These are phyloP conservation scores for Genyomyrus donnyi DNA, from an alignment of 2,113 vertebrate genomes.

Conservation along the genomic window DNA sequence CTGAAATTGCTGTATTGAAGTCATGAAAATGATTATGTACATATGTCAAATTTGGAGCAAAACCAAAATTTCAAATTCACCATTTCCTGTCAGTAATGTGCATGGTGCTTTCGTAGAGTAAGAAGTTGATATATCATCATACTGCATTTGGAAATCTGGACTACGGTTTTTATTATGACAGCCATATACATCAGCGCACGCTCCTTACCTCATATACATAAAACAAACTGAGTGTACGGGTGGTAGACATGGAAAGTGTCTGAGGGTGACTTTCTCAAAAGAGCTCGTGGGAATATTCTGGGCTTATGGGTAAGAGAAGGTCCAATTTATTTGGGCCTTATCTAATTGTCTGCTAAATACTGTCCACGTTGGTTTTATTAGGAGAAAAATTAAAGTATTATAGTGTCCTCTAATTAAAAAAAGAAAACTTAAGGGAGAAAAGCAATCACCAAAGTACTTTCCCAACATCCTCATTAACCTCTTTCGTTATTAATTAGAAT, in stretches of 20 bases:
- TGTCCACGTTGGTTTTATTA: constrained; percentile 58
- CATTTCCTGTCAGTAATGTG: background rate
- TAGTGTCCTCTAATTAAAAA: constrained; percentile 59
- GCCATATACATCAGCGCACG: too few species aligned
- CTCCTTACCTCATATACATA: background rate
- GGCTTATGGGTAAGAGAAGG: constrained; percentile 27
- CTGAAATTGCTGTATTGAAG: background rate
- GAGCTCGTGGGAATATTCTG: constrained; percentile 22
- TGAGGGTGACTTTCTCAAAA: background rate
- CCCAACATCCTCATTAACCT: constrained; percentile 44
- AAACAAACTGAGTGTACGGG: constrained; percentile 24
- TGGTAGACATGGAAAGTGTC: background rate
- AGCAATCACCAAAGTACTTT: constrained; percentile 62
- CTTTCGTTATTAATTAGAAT: constrained; percentile 58
- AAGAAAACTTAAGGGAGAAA: constrained; percentile 58
- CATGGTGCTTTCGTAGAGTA: background rate
- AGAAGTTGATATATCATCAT: background rate
- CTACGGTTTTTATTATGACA: background rate
- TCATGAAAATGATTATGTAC: background rate
- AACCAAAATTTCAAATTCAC: background rate
- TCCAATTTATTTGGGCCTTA: constrained; percentile 40
- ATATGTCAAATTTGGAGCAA: background rate
- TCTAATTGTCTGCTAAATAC: constrained; percentile 55
- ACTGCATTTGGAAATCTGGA: background rate
- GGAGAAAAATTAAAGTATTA: constrained; percentile 53